Conservation (phyloP, 2,888 invertebrate genomes). For the Eutolmus rufibarbis region DNA sequence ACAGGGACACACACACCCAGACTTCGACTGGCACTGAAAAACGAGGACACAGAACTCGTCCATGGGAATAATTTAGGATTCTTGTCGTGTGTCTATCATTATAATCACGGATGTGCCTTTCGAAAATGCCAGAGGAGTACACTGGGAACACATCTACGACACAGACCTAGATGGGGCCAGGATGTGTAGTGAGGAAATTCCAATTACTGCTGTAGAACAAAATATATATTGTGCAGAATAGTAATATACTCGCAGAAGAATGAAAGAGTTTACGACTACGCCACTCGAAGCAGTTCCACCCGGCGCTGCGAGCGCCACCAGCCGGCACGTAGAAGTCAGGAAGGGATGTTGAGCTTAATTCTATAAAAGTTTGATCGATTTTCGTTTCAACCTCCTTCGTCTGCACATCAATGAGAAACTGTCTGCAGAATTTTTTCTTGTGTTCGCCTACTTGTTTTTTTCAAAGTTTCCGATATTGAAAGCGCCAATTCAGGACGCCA, state of each 20-base stretch:
- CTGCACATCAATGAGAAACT: conserved; percentile 24
- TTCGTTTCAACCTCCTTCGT: conserved; percentile 28
- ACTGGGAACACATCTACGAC: conserved; percentile 15
- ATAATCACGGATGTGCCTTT: conserved; percentile 42
- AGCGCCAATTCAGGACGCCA: neutral
- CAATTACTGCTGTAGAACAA: conserved; percentile 21
- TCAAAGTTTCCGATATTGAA: neutral
- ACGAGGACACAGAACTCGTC: conserved; percentile 18
- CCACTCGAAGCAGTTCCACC: neutral
- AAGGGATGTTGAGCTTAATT: conserved; percentile 38
- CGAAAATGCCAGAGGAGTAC: conserved; percentile 21
- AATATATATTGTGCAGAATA: conserved; percentile 7
- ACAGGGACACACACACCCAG: neutral
- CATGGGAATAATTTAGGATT: conserved; percentile 36
- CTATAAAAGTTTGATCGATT: conserved; percentile 42
- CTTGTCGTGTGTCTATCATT: conserved; percentile 45
- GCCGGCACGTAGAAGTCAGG: conserved; percentile 29
- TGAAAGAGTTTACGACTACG: neutral
- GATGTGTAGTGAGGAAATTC: conserved; percentile 30
- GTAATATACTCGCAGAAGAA: neutral
- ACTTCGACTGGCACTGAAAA: neutral
- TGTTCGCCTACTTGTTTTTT: neutral
- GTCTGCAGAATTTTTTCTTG: conserved; percentile 9
- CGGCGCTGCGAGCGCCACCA: neutral
- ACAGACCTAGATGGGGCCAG: neutral